These are phyloP conservation scores for Mythimna vitellina DNA, from an alignment of 2,888 invertebrate genomes.

Conservation along the genomic window DNA sequence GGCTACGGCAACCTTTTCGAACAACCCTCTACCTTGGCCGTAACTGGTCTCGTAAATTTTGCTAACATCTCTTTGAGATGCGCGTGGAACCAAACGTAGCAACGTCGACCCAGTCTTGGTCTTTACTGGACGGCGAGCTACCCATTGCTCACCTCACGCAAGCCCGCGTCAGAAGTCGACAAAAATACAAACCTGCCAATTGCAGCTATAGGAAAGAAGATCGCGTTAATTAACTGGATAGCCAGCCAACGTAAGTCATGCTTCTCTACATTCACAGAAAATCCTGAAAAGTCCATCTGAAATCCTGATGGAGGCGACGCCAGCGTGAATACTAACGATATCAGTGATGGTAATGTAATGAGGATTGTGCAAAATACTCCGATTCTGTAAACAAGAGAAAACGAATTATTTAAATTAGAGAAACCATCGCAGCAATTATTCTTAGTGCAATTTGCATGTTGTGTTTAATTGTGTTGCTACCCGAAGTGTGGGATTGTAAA, in stretches of 20 bases:
- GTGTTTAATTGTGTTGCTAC: not conserved
- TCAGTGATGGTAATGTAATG: constrained; percentile 89
- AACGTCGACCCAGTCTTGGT: no score
- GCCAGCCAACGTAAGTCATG: constrained; percentile 84
- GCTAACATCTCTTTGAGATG: no score
- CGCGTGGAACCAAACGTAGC: no score
- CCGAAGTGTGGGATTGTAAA: constrained; percentile 24
- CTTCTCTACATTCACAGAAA: constrained; percentile 81
- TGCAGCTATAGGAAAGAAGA: constrained; percentile 91
- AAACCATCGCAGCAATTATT: constrained; percentile 36
- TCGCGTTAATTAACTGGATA: constrained; percentile 85
- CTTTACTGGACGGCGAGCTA: no score
- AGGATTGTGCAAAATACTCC: constrained; percentile 80
- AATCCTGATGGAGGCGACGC: constrained; percentile 91
- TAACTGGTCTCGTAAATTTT: no score
- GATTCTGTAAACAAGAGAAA: constrained; percentile 71
- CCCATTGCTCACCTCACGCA: no score
- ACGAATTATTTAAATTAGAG: constrained; percentile 53
- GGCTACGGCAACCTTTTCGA: no score
- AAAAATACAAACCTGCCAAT: constrained; percentile 89
- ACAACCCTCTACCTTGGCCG: no score
- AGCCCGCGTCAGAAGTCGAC: not conserved
- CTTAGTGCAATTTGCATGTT: constrained; percentile 36
- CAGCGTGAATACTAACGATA: constrained; percentile 91
- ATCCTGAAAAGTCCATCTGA: constrained; percentile 81